Evolutionary conservation across 2,797 vertebrate species (phyloP).

Genomic region (Chelmon rostratus): DNA sequence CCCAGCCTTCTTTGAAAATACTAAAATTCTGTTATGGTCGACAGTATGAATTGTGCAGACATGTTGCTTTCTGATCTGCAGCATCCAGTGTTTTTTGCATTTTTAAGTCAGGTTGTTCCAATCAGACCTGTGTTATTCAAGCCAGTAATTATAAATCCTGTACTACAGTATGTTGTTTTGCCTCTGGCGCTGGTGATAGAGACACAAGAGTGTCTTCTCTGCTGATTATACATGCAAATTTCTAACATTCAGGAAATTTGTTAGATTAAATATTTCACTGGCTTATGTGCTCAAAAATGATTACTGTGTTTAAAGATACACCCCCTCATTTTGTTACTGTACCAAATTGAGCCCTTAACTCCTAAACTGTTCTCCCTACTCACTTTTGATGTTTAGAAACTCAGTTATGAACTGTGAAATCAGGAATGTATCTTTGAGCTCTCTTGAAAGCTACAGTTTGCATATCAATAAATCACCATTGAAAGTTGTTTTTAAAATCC

Average conservation of each 20-base stretch:
- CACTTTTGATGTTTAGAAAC: not conserved
- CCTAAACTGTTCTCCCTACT: not conserved
- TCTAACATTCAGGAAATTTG: slow-evolving; percentile 1
- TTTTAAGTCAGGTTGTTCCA: not conserved
- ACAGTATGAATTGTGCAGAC: not conserved
- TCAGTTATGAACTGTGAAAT: not conserved
- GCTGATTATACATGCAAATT: slow-evolving; percentile 20
- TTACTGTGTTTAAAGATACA: not conserved
- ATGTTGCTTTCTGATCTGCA: too few relatives aligned
- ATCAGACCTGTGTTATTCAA: slow-evolving; percentile 4
- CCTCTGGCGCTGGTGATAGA: not conserved
- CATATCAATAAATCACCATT: not conserved
- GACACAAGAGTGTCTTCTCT: slow-evolving; percentile 1
- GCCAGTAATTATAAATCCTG: slow-evolving; percentile 12
- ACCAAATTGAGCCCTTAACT: not conserved
- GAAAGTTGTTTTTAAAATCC: not conserved
- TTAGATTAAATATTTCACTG: not conserved
- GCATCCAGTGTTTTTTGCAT: slow-evolving; percentile 3
- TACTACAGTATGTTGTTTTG: not conserved
- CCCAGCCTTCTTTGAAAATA: too few relatives aligned
- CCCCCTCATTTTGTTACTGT: not conserved
- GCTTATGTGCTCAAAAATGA: slow-evolving; percentile 3
- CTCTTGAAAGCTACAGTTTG: not conserved
- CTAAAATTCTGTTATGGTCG: not conserved
- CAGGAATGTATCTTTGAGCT: not conserved